These are phyloP conservation scores for Spodoptera littoralis DNA, from an alignment of 2,888 invertebrate species.

Conservation along the genomic window DNA sequence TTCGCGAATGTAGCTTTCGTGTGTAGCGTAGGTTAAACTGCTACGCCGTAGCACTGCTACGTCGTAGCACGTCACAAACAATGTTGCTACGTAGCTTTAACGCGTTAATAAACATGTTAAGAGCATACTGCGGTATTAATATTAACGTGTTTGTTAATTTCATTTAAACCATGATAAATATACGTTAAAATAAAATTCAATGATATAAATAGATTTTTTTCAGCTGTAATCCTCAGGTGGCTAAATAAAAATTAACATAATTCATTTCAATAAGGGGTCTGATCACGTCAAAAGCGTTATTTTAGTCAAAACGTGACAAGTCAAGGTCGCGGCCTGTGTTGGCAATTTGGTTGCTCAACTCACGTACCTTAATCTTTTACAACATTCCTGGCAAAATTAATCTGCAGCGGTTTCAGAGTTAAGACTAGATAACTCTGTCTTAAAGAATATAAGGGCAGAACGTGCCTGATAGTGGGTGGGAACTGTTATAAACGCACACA, in stretches of 20 bases:
- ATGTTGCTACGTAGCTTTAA: slow-evolving; percentile 12
- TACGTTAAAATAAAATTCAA: no score
- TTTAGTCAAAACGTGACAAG: slow-evolving; percentile 18
- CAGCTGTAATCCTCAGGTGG: no score
- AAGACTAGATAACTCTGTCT: slow-evolving; percentile 29
- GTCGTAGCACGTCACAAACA: slow-evolving; percentile 33
- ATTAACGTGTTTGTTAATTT: no score
- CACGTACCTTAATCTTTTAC: slow-evolving; percentile 61
- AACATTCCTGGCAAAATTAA: slow-evolving; percentile 67
- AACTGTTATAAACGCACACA: slow-evolving; percentile 8
- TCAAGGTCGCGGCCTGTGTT: slow-evolving; percentile 34
- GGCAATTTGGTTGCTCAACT: slow-evolving; percentile 27
- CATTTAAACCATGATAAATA: no score
- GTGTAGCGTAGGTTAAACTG: slow-evolving; percentile 16
- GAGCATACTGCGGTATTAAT: neutral
- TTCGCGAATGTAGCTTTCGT: slow-evolving; percentile 24
- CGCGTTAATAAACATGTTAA: slow-evolving; percentile 14
- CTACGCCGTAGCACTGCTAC: slow-evolving; percentile 42
- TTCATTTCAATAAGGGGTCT: no score
- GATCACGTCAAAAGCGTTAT: slow-evolving; percentile 22
- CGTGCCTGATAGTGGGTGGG: slow-evolving; percentile 20
- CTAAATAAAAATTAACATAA: no score
- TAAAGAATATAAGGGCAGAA: slow-evolving; percentile 39
- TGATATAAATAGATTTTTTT: no score
- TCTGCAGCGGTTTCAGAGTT: slow-evolving; percentile 57